These are phyloP conservation scores for Cossypha dichroa DNA, from an alignment of 2,797 vertebrate species.

Conservation along the genomic window DNA sequence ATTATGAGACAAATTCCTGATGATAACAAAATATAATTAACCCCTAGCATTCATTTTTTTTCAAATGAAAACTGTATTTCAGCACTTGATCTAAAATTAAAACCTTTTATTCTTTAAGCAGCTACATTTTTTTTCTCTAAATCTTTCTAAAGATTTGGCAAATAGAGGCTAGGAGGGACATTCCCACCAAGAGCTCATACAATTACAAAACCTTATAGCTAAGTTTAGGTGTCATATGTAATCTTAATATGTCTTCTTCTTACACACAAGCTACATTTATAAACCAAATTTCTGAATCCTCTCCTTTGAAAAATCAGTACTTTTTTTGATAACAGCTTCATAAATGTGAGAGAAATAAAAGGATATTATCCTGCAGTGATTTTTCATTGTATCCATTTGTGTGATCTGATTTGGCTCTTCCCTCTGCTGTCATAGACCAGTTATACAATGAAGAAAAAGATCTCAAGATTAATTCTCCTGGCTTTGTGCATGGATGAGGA, in stretches of 20 bases:
- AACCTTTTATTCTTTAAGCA: not conserved
- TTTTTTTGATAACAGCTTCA: not conserved
- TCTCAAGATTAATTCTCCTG: not conserved
- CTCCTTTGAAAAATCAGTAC: not conserved
- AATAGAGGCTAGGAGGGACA: accelerated
- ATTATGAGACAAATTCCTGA: not conserved
- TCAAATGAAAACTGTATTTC: not conserved
- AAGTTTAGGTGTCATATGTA: not conserved
- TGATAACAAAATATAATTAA: not conserved
- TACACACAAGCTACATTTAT: not conserved
- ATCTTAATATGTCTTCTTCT: not conserved
- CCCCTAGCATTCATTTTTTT: not conserved
- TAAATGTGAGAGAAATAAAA: not conserved
- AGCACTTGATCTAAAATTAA: not conserved
- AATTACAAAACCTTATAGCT: not conserved
- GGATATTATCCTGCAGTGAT: not conserved
- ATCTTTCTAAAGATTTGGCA: not conserved
- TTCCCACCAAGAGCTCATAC: not conserved
- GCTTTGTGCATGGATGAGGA: not conserved
- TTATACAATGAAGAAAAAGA: not conserved
- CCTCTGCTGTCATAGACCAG: not conserved
- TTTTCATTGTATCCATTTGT: accelerated
- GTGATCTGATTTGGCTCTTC: not conserved
- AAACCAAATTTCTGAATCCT: not conserved
- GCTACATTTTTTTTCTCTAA: not conserved